Evolutionary conservation across 2,113 vertebrate species (phyloP), one percentile per base, ranked within the genome.

Genomic region (Prunella fulvescens): DNA sequence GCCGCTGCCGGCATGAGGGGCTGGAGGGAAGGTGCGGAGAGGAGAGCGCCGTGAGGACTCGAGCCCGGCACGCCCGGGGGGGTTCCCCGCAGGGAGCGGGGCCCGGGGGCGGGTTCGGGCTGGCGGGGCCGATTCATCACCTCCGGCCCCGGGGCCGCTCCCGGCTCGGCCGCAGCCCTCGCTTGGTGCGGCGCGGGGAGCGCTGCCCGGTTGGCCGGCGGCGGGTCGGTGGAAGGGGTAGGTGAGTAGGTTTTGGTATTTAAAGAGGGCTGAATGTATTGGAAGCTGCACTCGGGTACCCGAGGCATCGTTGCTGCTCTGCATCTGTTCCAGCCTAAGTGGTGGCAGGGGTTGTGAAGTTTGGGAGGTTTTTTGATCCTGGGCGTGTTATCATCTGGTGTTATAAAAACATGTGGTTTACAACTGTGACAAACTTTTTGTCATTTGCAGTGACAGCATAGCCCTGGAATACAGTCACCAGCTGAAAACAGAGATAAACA

Each of bases 221-320:
- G 0, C 8, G n/a, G n/a, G n/a, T 1, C 18, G 39, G 9, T n/a
- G 48, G 12, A 40, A 25, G 9, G n/a, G 5, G 29, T 14, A 8
- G 26, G 7, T 17, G 6, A 29, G 16, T 13, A 4, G 6, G 6
- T 5, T 39, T 33, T 8, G 39, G 4, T 60, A 2, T 7, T 72
- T 22, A 15, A 7, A 1, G 17, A 12, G 7, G 14, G 2, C 5
- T 11, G 66, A 9, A 3, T 0, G 18, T 4, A 0, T 3, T 15
- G 29, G 48, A 5, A 31, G 24, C 35, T 8, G 47, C 51, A 2
- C 16, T 0, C 7, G 3, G 23, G 31, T 16, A 2, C 14, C 8
- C 29, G 0, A 1, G 19, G 2, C 33, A 1, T 4, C 0, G 6
- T 4, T 44, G 13, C 18, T 42, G 39, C 33, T 48, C 29, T 5